Evolutionary conservation across 1,140 invertebrate genomes (phyloP).

Genomic region (Drosophila varians): DNA sequence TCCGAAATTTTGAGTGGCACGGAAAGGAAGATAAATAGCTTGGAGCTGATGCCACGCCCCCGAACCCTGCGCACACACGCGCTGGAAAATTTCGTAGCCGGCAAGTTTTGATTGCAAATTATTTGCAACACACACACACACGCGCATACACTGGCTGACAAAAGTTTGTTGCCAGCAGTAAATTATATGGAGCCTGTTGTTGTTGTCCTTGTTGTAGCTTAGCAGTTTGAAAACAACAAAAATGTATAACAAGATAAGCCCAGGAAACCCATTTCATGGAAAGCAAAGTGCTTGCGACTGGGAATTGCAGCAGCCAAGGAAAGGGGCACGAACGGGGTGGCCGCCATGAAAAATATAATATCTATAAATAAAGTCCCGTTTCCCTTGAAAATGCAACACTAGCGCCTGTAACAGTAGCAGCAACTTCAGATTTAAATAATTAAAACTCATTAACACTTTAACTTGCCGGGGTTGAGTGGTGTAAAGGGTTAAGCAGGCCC

Average conservation of each 20-base stretch:
- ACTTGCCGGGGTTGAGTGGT: constrained; percentile 7
- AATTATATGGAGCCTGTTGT: constrained; percentile 32
- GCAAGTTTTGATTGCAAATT: constrained; percentile 80
- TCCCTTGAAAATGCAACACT: constrained; percentile 36
- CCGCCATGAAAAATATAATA: constrained; percentile 39
- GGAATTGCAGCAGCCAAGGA: constrained; percentile 21
- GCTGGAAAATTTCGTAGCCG: constrained; percentile 44
- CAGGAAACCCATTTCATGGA: constrained; percentile 37
- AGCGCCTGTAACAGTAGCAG: constrained; percentile 6
- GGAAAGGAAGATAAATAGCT: constrained; percentile 41
- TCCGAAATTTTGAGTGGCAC: constrained; percentile 32
- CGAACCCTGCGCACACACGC: constrained; percentile 4
- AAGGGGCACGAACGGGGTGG: background rate
- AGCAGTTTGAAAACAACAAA: constrained; percentile 53
- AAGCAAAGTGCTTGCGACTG: constrained; percentile 4
- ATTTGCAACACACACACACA: constrained; percentile 56
- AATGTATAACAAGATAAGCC: constrained; percentile 68
- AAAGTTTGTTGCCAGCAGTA: constrained; percentile 66
- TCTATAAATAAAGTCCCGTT: constrained; percentile 35
- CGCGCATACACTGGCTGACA: constrained; percentile 38
- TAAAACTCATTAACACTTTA: constrained; percentile 79
- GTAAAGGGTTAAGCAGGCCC: background rate
- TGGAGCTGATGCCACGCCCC: constrained; percentile 35
- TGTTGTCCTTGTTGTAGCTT: constrained; percentile 36
- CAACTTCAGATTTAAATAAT: constrained; percentile 66